These are phyloP conservation scores for Drosophila tristis DNA, from an alignment of 1,140 invertebrate species.

Conservation along the genomic window DNA sequence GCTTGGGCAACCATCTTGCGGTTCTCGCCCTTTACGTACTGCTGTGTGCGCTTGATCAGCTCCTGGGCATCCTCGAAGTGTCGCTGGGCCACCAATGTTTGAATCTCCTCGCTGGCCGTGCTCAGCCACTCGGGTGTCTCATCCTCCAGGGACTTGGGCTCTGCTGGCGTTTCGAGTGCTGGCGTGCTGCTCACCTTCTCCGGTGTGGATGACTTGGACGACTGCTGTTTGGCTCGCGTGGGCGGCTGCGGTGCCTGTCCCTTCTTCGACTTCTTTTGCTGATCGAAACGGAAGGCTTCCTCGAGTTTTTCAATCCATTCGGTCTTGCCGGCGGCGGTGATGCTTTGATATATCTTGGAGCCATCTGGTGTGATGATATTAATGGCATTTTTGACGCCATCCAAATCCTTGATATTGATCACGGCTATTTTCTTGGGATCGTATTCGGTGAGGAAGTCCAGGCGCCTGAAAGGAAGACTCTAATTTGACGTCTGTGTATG, in stretches of 20 bases:
- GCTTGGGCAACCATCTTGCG: slow-evolving; percentile 50
- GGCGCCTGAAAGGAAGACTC: slow-evolving; percentile 88
- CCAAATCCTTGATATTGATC: slow-evolving; percentile 97
- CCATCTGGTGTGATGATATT: slow-evolving; percentile 97
- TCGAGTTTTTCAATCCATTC: slow-evolving; percentile 98
- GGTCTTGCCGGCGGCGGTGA: slow-evolving; percentile 93
- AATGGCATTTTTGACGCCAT: slow-evolving; percentile 95
- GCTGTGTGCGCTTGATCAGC: slow-evolving; percentile 91
- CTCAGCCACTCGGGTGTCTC: slow-evolving; percentile 93
- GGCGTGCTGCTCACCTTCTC: slow-evolving; percentile 80
- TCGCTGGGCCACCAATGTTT: slow-evolving; percentile 98
- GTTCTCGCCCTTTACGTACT: slow-evolving; percentile 84
- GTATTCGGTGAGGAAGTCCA: slow-evolving; percentile 95
- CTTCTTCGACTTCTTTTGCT: slow-evolving; percentile 85
- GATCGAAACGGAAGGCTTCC: slow-evolving; percentile 93
- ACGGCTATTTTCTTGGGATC: slow-evolving; percentile 96
- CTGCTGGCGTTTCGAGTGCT: slow-evolving; percentile 44
- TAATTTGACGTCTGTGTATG: background rate
- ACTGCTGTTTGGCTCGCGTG: slow-evolving; percentile 86
- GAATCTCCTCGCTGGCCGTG: slow-evolving; percentile 97
- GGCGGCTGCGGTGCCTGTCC: slow-evolving; percentile 86
- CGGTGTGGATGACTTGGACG: slow-evolving; percentile 67
- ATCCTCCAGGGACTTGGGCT: slow-evolving; percentile 86
- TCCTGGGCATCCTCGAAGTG: slow-evolving; percentile 98
- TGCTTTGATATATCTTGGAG: slow-evolving; percentile 96